A percentile compares a stretch with the other conserved stretches of the same genome.
phyloP scores from a whole-genome alignment of 2,797 vertebrate species.

The Etheostoma perlongum region DNA sequence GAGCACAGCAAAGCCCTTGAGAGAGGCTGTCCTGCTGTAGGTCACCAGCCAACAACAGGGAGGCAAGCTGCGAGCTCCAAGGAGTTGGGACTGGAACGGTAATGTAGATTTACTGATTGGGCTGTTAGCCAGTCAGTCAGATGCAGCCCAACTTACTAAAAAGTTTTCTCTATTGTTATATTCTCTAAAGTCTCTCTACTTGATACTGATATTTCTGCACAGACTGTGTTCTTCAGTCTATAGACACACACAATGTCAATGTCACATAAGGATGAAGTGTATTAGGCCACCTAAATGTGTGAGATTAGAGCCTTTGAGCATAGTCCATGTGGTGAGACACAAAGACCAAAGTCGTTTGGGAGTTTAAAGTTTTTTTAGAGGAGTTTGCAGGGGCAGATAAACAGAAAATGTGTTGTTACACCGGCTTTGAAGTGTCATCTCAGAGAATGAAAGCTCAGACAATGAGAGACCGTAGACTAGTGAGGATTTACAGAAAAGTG shows the following conservation, averaged over 20 bases:
- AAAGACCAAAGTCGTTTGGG: conserved; percentile 69
- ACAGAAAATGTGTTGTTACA: conserved; percentile 77
- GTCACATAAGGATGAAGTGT: conserved; percentile 67
- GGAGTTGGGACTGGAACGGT: conserved; percentile 32
- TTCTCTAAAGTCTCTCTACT: conserved; percentile 20
- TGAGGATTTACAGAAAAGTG: conserved; percentile 79
- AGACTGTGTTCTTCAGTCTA: conserved; percentile 11
- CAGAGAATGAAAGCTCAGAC: conserved; percentile 78
- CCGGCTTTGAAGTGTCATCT: conserved; percentile 81
- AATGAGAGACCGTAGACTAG: conserved; percentile 73
- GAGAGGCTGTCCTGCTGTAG: conserved; percentile 42
- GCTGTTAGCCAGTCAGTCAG: conserved; percentile 51
- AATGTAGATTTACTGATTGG: conserved; percentile 66
- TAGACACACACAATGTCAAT: conserved; percentile 44
- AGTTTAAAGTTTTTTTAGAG: conserved; percentile 77
- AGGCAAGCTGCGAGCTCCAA: conserved; percentile 59
- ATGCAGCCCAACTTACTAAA: conserved; percentile 33
- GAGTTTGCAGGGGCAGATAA: conserved; percentile 71
- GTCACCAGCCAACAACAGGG: conserved; percentile 43
- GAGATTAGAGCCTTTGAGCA: conserved; percentile 72
- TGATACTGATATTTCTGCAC: conserved; percentile 25
- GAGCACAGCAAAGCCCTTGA: conserved; percentile 30
- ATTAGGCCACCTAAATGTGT: conserved; percentile 70
- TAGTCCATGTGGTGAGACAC: conserved; percentile 63
- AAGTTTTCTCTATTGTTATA: conserved; percentile 36